A percentile compares a stretch with the other conserved stretches of the same genome.
These are phyloP conservation scores for Ypsolopha sequella DNA, from an alignment of 2,888 invertebrate species.

Conservation along the genomic window DNA sequence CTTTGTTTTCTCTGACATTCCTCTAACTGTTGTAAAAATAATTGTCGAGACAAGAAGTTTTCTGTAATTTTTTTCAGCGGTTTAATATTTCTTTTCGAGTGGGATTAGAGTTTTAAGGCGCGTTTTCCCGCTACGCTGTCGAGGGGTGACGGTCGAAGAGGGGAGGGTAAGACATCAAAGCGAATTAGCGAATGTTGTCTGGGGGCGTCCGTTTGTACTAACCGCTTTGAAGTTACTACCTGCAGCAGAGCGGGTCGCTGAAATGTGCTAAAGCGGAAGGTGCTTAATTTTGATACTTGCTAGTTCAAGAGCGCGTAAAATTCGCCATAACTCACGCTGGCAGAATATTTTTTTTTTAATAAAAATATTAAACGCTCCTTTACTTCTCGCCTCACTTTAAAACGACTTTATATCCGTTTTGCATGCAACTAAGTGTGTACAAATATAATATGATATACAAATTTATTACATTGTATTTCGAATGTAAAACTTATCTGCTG, in stretches of 20 bases:
- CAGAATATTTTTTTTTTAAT: neutral
- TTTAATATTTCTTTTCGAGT: constrained; percentile 47
- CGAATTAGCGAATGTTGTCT: constrained; percentile 70
- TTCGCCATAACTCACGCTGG: neutral
- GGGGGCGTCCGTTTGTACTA: constrained; percentile 61
- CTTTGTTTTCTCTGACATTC: neutral
- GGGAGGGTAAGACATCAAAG: constrained; percentile 57
- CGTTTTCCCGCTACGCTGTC: constrained; percentile 52
- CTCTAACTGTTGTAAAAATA: neutral
- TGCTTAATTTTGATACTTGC: constrained; percentile 44
- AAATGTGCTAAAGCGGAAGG: constrained; percentile 45
- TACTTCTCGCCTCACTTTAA: too few relatives aligned
- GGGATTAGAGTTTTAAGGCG: constrained; percentile 54
- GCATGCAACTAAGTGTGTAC: too few relatives aligned
- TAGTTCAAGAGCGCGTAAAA: constrained; percentile 12
- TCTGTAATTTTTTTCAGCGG: constrained; percentile 29
- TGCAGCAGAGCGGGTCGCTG: constrained; percentile 13
- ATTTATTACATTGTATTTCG: too few relatives aligned
- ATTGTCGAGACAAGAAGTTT: neutral
- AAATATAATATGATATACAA: too few relatives aligned
- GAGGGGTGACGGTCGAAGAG: constrained; percentile 16
- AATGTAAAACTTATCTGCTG: too few relatives aligned
- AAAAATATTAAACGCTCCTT: too few relatives aligned
- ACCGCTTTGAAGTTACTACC: constrained; percentile 54
- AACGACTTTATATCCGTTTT: too few relatives aligned